Evolutionary conservation across 2,888 invertebrate species (phyloP).

Genomic region (Andrena bicolor): DNA sequence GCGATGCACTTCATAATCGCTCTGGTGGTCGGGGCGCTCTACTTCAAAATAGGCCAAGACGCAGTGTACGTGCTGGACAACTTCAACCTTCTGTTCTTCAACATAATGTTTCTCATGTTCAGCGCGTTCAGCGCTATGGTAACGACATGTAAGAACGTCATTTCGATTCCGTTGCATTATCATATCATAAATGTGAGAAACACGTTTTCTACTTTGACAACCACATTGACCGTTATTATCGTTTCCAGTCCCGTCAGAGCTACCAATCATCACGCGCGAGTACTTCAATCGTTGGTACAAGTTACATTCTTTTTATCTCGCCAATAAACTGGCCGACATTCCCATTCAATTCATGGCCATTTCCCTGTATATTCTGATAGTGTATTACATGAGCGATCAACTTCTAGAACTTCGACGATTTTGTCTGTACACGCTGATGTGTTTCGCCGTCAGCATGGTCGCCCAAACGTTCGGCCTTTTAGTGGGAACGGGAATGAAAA

Average conservation of each 20-base stretch:
- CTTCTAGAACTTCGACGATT: conserved; percentile 92
- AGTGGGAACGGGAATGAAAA: conserved; percentile 92
- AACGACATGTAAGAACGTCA: conserved; percentile 92
- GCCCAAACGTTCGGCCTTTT: conserved; percentile 94
- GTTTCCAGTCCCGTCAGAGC: conserved; percentile 92
- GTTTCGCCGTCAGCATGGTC: conserved; percentile 92
- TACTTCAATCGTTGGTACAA: conserved; percentile 97
- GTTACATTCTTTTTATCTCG: conserved; percentile 92
- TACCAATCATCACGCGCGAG: conserved; percentile 92
- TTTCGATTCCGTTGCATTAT: neutral
- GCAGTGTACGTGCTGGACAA: conserved; percentile 94
- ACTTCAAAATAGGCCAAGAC: conserved; percentile 94
- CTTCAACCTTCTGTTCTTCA: conserved; percentile 95
- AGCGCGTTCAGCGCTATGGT: conserved; percentile 96
- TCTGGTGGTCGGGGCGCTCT: conserved; percentile 92
- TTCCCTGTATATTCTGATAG: conserved; percentile 90
- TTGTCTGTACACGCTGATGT: conserved; percentile 89
- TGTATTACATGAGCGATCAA: conserved; percentile 95
- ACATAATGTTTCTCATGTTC: conserved; percentile 97
- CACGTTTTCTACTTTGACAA: neutral
- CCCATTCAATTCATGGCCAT: conserved; percentile 91
- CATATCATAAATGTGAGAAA: neutral
- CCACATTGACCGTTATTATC: neutral
- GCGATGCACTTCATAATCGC: conserved; percentile 93
- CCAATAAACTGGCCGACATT: conserved; percentile 92